phyloP scores from a whole-genome alignment of 2,797 vertebrate genomes.

The Lutjanus argentimaculatus region DNA sequence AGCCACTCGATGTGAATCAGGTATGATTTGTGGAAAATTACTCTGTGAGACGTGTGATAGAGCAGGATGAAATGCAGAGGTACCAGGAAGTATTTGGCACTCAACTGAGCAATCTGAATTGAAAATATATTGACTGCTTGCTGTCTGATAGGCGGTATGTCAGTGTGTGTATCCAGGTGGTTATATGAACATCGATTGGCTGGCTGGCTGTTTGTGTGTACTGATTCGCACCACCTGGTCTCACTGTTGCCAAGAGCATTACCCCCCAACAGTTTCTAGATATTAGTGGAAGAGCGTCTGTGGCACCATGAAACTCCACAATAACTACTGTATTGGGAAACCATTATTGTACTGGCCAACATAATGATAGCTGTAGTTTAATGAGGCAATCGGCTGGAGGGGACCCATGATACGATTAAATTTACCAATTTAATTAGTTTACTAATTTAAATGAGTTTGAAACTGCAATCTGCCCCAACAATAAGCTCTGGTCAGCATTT shows the following conservation, averaged over 20 bases:
- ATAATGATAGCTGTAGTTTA: constrained; percentile 60
- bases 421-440: constrained; percentile 54
- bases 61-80: constrained; percentile 38
- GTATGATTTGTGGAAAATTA: constrained; percentile 30
- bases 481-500: constrained; percentile 9
- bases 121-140: constrained; percentile 61
- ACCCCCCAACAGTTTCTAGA: constrained; percentile 44
- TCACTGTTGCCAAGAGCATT: constrained; percentile 56
- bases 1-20: constrained; percentile 28
- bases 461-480: background rate
- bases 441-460: constrained; percentile 37
- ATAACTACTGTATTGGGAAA: constrained; percentile 55
- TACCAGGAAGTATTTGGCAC: constrained; percentile 47
- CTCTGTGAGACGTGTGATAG: constrained; percentile 33
- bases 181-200: constrained; percentile 67
- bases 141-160: constrained; percentile 52
- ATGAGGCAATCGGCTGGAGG: constrained; percentile 60
- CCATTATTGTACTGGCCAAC: constrained; percentile 47
- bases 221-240: constrained; percentile 69
- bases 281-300: constrained; percentile 51
- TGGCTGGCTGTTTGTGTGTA: constrained; percentile 54
- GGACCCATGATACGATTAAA: constrained; percentile 37
- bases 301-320: constrained; percentile 41
- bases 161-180: constrained; percentile 65
- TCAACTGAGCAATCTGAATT: constrained; percentile 59